Conservation (phyloP, 2,888 invertebrate genomes). For the Plebejus melissa region DNA sequence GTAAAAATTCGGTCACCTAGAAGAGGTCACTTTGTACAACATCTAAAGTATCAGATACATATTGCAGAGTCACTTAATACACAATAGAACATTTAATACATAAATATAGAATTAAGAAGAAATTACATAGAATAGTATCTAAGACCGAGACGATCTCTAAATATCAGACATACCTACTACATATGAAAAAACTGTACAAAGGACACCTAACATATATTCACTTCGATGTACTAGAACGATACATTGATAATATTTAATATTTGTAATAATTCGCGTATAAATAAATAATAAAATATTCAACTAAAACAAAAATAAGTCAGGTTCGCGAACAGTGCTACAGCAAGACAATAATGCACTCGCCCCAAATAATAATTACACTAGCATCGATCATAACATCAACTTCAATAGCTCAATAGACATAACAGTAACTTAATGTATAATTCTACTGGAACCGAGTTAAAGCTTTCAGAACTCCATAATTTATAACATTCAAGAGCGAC, state of each 20-base stretch:
- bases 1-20: constrained; percentile 77
- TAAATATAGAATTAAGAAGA: constrained; percentile 66
- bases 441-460: constrained; percentile 79
- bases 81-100: constrained; percentile 75
- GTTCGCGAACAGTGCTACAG: constrained; percentile 73
- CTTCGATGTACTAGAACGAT: constrained; percentile 59
- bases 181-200: constrained; percentile 45
- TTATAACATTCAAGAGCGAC: constrained; percentile 73
- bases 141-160: constrained; percentile 59
- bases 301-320: constrained; percentile 74
- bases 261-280: constrained; percentile 63
- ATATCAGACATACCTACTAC: constrained; percentile 42
- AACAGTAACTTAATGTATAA: constrained; percentile 78
- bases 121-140: constrained; percentile 60
- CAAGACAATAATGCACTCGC: constrained; percentile 77
- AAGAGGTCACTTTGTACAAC: constrained; percentile 74
- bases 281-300: constrained; percentile 79
- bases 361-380: constrained; percentile 65
- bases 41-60: constrained; percentile 61
- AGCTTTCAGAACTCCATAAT: constrained; percentile 78
- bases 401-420: constrained; percentile 74
- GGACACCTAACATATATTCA: constrained; percentile 52
- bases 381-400: constrained; percentile 78
- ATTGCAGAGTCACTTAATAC: constrained; percentile 72
- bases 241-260: constrained; percentile 52